These are phyloP conservation scores for Calliopsis andreniformis DNA, from an alignment of 1,140 invertebrate species.

Conservation along the genomic window DNA sequence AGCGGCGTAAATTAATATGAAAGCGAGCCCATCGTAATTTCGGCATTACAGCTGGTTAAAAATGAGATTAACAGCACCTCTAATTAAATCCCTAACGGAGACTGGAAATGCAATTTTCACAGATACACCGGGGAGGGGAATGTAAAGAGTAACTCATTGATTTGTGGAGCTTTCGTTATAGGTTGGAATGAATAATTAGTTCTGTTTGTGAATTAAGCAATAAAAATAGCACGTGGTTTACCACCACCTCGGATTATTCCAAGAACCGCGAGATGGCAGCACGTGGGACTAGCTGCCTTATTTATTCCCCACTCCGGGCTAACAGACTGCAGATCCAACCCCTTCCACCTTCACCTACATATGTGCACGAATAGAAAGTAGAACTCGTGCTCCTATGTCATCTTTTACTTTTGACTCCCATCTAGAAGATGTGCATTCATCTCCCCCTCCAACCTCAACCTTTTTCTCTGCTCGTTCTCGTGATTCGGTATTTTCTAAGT, in stretches of 20 bases:
- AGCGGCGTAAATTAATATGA: constrained; percentile 42
- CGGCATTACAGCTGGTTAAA: constrained; percentile 50
- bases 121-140: too few species aligned
- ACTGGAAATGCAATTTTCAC: constrained; percentile 5
- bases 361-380: neutral
- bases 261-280: constrained; percentile 66
- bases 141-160: too few species aligned
- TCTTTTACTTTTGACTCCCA: constrained; percentile 28
- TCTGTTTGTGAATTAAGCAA: neutral
- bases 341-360: too few species aligned
- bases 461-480: neutral
- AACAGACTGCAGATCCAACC: constrained; percentile 28
- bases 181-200: too few species aligned
- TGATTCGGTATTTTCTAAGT: neutral
- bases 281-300: constrained; percentile 52
- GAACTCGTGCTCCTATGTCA: constrained; percentile 13
- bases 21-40: constrained; percentile 32
- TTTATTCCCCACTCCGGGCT: constrained; percentile 36
- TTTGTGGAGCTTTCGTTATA: too few species aligned
- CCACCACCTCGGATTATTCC: constrained; percentile 1
- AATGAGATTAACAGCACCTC: constrained; percentile 40
- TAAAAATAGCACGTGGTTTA: neutral
- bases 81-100: constrained; percentile 31
- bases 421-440: neutral
- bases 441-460: neutral